These are phyloP conservation scores for Meda fulgida DNA, from an alignment of 2,797 vertebrate genomes.

Conservation along the genomic window DNA sequence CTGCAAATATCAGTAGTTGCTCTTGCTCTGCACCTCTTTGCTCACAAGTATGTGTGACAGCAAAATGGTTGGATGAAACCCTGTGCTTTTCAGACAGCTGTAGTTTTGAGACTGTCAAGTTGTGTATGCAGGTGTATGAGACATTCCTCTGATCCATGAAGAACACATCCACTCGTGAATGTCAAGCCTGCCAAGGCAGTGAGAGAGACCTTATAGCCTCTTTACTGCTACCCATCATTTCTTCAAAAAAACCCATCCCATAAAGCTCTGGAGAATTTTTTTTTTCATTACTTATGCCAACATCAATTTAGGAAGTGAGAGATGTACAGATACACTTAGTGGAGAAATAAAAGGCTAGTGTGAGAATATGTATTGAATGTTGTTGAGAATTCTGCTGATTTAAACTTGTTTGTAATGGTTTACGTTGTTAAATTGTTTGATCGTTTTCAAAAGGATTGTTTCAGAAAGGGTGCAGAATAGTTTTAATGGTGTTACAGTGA, in stretches of 20 bases:
- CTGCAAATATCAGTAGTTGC: background rate
- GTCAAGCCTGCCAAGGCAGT: background rate
- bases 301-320: background rate
- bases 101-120: constrained; percentile 19
- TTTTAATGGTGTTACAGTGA: background rate
- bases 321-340: background rate
- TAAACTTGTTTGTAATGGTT: background rate
- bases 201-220: background rate
- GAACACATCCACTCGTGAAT: constrained; percentile 21
- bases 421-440: background rate
- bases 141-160: constrained; percentile 24
- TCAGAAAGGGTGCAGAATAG: background rate
- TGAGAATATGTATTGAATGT: background rate
- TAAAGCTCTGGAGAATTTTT: background rate
- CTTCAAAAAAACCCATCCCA: background rate
- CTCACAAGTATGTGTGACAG: background rate
- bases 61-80: background rate
- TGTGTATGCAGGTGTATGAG: constrained; percentile 15
- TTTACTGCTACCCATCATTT: background rate
- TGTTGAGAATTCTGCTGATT: background rate
- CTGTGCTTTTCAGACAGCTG: background rate
- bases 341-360: background rate
- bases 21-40: background rate
- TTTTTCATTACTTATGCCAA: background rate
- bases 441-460: background rate